Conservation (phyloP, 2,797 vertebrate species). For the Strix occidentalis region DNA sequence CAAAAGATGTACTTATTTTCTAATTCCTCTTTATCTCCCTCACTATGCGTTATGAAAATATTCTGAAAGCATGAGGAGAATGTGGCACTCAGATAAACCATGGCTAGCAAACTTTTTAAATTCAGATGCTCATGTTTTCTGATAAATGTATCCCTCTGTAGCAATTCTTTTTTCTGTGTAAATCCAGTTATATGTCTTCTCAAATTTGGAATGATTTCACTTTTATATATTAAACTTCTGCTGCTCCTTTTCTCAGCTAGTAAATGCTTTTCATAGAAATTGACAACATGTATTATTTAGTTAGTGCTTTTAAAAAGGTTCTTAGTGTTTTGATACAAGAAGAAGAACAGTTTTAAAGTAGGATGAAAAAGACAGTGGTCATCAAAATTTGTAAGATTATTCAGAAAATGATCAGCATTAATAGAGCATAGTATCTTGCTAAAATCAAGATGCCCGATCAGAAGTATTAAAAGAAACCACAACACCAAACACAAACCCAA, state of each 20-base stretch:
- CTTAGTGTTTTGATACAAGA: neutral
- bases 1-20: neutral
- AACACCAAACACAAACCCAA: neutral
- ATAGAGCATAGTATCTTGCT: neutral
- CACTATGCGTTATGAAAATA: neutral
- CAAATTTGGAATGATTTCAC: neutral
- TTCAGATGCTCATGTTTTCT: neutral
- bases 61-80: neutral
- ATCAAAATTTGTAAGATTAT: neutral
- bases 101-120: neutral
- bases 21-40: neutral
- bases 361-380: neutral
- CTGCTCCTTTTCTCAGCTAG: neutral
- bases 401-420: neutral
- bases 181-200: neutral
- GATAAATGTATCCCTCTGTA: neutral
- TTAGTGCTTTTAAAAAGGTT: neutral
- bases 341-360: neutral
- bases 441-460: neutral
- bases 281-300: neutral
- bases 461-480: fast-evolving
- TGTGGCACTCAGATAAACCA: neutral
- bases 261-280: neutral
- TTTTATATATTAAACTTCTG: neutral
- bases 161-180: neutral